Conservation (phyloP, 2,113 vertebrate genomes). For the Alethe diademata region DNA sequence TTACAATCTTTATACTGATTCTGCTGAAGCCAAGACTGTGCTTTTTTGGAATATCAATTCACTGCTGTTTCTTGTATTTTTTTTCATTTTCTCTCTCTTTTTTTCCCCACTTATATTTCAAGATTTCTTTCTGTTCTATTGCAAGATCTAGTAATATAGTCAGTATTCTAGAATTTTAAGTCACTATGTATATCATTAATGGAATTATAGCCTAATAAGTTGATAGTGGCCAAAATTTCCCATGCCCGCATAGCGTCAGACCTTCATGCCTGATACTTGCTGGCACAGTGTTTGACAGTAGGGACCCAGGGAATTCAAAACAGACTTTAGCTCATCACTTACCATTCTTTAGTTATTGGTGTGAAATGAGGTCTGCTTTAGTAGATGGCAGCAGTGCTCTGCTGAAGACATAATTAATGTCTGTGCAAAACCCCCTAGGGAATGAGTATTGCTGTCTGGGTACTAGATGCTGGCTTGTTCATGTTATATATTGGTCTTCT, state of each 20-base stretch:
- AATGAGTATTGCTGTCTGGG: not conserved
- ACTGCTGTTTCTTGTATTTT: not conserved
- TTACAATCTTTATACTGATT: not conserved
- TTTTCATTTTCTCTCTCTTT: not conserved
- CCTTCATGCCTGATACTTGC: not conserved
- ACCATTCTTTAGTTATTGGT: not conserved
- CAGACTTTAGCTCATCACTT: not conserved
- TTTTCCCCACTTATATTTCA: not conserved
- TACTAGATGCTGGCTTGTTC: not conserved
- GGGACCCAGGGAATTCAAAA: not conserved
- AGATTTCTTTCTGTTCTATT: not conserved
- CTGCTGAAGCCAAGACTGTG: not conserved
- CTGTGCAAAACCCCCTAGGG: not conserved
- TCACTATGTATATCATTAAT: not conserved
- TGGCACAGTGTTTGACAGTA: not conserved
- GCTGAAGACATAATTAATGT: not conserved
- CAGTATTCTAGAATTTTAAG: not conserved
- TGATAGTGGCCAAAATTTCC: not conserved
- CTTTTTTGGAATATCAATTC: not conserved
- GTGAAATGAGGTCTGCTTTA: not conserved
- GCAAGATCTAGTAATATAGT: not conserved
- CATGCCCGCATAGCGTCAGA: not conserved
- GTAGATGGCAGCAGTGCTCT: not conserved
- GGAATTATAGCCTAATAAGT: not conserved
- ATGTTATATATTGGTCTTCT: not conserved